Base-by-base conservation (phyloP, 2,888 invertebrate genomes). In the Drosophila gaucha region DNA sequence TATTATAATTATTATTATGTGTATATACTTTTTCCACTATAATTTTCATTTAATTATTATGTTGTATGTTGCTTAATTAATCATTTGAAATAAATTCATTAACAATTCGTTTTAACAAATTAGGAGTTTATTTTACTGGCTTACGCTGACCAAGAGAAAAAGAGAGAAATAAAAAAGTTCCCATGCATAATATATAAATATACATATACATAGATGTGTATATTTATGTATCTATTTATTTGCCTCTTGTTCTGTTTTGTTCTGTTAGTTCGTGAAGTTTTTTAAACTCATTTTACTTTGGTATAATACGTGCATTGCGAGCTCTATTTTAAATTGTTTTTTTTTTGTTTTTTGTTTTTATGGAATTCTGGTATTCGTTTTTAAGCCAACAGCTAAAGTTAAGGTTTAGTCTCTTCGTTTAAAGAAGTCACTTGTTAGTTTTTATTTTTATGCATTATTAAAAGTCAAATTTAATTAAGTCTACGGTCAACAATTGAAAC, bases 51-150 rank as follows among this genome's bases (percentile, higher is more conserved):
- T 77, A 80, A 71, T 72, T 65, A 51, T 68, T 41, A 51, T 62
- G 20, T 58, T 73, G 63, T 59, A 66, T 50, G 64, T 59, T 50
- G 59, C 80, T 74, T 83, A 78, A 70, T 54, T 67, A 52, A 80
- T 70, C 59, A 56, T 74, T 67, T 79, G 54, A 79, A 83, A 78
- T 83, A 83, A 84, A 80, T 84, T 84, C 80, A 80, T 78, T 86
- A 83, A 84, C 83, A 84, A 86, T 84, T 78, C 74, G 69, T 68
- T 78, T 76, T 41, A 83, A 82, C 83, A 83, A 79, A 78, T 78
- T 63, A 65, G 67, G 50, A 75, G 36, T 65, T 41, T 59, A 52
- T 59, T 60, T 43, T 9, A 47, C 36, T 44, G 26, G 18, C 51
- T 49, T 44, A 35, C 43, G 35, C 20, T 47, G 41, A 52, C 26